phyloP scores from a whole-genome alignment of 2,888 invertebrate genomes.

The Cremastinae sp. region DNA sequence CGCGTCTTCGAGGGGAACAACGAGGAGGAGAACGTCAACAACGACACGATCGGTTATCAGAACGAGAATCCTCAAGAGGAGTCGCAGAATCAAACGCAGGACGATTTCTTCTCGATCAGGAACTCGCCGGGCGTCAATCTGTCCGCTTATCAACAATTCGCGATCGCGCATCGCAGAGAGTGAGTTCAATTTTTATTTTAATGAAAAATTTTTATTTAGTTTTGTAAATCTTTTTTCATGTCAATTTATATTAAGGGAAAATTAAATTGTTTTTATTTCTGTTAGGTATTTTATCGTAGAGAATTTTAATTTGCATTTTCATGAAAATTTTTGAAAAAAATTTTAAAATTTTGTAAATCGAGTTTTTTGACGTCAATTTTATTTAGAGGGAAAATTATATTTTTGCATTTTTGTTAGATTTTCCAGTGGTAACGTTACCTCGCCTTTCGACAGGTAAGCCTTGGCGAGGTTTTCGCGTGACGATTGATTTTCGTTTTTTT shows the following conservation, averaged over 20 bases:
- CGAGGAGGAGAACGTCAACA: slow-evolving; percentile 3
- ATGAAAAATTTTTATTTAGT: too few species aligned
- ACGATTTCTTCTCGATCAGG: slow-evolving; percentile 58
- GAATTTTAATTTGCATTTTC: too few species aligned
- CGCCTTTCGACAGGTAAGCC: slow-evolving; percentile 76
- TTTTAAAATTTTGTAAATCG: too few species aligned
- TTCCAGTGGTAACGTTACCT: slow-evolving; percentile 73
- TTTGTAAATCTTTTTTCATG: slow-evolving; percentile 25
- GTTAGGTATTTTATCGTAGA: too few species aligned
- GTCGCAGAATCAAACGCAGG: slow-evolving; percentile 53
- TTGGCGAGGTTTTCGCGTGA: slow-evolving; percentile 58
- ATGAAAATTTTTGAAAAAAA: too few species aligned
- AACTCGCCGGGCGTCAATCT: slow-evolving; percentile 67
- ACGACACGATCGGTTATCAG: slow-evolving; percentile 64
- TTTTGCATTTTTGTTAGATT: slow-evolving; percentile 69
- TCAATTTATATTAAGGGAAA: slow-evolving; percentile 4
- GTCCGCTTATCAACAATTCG: slow-evolving; percentile 71
- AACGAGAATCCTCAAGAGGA: slow-evolving; percentile 59
- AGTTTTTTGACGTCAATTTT: too few species aligned
- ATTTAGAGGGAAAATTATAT: background rate
- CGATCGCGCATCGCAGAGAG: slow-evolving; percentile 73
- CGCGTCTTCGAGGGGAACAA: slow-evolving; percentile 24
- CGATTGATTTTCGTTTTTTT: slow-evolving; percentile 52
- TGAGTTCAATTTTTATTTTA: slow-evolving; percentile 68
- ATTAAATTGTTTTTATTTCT: slow-evolving; percentile 7